Evolutionary conservation across 2,797 vertebrate species (phyloP), one percentile per base, ranked within the genome.

Genomic region (Urosaurus nigricauda): DNA sequence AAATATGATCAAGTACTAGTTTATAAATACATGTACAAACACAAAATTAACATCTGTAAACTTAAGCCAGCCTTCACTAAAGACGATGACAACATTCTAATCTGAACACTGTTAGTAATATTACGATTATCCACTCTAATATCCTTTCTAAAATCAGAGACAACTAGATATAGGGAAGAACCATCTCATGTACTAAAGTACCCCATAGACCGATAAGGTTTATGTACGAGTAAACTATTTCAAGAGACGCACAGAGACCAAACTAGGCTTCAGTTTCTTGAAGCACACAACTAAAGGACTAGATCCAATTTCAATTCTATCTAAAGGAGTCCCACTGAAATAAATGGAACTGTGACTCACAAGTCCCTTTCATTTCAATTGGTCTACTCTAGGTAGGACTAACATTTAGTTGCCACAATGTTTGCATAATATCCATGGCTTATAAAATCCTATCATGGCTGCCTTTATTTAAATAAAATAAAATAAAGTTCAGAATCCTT

Each of bases 161-260:
- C 43, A 47, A 29, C 0, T 0, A 37, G 56, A 58, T 75, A 13
- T 5, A 0, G 0, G 12, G 21, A 24, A 19, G 2, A 4, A 0
- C 1, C 0, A 58, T 0, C 2, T 43, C 79, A 2, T 0, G 0
- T 0, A 70, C 60, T 0, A 70, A 53, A 37, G 37, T 16, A 19
- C 68, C 29, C 81, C 24, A 74, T 60, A 35, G 14, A 13, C 40
- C 51, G 14, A 56, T 37, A 74, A 29, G 43, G 11, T 4, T 85
- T 47, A 51, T n/a, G 24, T 58, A 40, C 32, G 58, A 89, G n/a
- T 32, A 63, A 79, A 85, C 26, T 74, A 37, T 81, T 89, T 86
- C 40, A 73, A 74, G 40, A 74, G 26, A 68, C 12, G 13, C 4
- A 68, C 12, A 68, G 2, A 32, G 2, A 29, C 32, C 65, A 68